Evolutionary conservation across 2,888 invertebrate species (phyloP).

Genomic region (Hyposoter dolosus): DNA sequence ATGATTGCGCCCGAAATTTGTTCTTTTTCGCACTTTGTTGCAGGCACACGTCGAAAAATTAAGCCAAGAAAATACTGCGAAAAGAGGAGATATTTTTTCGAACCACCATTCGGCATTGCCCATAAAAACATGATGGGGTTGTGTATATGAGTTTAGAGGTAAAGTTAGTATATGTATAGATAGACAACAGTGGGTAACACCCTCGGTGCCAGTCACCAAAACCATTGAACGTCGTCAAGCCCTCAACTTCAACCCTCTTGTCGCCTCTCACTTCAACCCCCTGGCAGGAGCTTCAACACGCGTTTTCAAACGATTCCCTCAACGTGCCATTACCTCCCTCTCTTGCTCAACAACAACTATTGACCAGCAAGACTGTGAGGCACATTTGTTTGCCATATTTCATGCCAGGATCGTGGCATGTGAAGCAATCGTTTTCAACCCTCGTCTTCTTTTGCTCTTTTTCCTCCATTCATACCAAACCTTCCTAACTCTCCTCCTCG

Average conservation of each 20-base stretch:
- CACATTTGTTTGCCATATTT: conserved; percentile 34
- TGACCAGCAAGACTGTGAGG: conserved; percentile 38
- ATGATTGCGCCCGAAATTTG: not conserved
- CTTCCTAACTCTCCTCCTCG: conserved; percentile 7
- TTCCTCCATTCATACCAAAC: conserved; percentile 29
- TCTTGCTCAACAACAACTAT: conserved; percentile 22
- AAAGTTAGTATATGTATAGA: conserved; percentile 61
- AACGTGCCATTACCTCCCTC: conserved; percentile 36
- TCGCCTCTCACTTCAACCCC: conserved; percentile 32
- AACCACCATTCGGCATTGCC: not conserved
- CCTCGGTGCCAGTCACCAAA: conserved; percentile 83
- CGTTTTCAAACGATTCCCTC: conserved; percentile 70
- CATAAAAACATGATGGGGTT: not conserved
- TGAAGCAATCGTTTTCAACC: conserved; percentile 56
- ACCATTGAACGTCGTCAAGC: conserved; percentile 77
- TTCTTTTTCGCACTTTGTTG: not conserved
- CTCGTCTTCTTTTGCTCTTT: conserved; percentile 33
- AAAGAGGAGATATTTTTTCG: not conserved
- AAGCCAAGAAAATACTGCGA: not conserved
- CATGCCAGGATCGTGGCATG: conserved; percentile 52
- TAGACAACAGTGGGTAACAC: conserved; percentile 77
- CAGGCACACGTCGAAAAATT: not conserved
- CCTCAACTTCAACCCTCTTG: conserved; percentile 59
- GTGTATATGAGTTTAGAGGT: conserved; percentile 34
- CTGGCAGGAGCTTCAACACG: conserved; percentile 47